phyloP scores from a whole-genome alignment of 2,113 vertebrate genomes.

The Benitochromis conjunctus region DNA sequence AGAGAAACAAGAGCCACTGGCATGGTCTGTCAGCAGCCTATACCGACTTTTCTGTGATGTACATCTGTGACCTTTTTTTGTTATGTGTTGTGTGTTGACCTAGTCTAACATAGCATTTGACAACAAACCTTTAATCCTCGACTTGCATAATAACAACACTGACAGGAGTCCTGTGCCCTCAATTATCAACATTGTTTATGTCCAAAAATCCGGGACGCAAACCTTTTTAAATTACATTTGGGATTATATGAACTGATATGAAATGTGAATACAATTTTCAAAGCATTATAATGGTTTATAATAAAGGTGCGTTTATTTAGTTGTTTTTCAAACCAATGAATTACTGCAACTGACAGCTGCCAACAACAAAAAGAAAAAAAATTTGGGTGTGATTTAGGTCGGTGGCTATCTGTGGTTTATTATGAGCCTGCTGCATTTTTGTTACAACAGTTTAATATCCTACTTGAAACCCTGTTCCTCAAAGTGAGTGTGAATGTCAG shows the following conservation, averaged over 20 bases:
- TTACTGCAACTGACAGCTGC: background rate
- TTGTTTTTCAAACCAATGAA: background rate
- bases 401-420: background rate
- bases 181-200: slow-evolving; percentile 6
- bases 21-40: background rate
- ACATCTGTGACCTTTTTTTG: background rate
- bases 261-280: background rate
- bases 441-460: background rate
- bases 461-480: background rate
- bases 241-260: background rate
- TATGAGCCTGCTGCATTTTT: background rate
- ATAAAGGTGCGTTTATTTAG: background rate
- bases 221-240: background rate
- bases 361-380: background rate
- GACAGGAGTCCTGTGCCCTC: background rate
- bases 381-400: background rate
- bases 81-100: slow-evolving; percentile 4
- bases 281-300: background rate
- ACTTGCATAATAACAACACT: background rate
- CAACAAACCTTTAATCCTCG: background rate
- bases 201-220: background rate
- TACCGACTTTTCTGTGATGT: slow-evolving; percentile 12
- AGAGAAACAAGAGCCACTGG: background rate
- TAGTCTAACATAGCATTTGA: background rate
- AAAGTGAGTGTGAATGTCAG: background rate